Evolutionary conservation across 1,140 invertebrate genomes (phyloP), one percentile per base, ranked within the genome.

Genomic region (Lineus longissimus): DNA sequence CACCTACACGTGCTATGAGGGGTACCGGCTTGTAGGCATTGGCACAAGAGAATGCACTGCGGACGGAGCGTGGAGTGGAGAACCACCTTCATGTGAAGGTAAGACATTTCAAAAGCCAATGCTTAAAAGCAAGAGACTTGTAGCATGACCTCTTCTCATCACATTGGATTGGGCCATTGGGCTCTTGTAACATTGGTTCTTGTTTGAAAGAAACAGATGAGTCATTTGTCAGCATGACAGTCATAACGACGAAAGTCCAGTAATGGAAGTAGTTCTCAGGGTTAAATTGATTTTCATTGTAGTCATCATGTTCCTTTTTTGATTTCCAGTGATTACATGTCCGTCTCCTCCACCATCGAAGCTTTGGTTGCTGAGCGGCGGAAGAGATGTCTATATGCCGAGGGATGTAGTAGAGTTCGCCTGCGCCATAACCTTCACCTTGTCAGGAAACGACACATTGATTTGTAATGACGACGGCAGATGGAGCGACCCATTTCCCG

Each of bases 11-110:
- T 84, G 83, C 65, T 59, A 78, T 13, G 57, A 63, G 17, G 82
- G 92, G 73, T 95, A 94, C 76, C 85, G 88, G 70, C 81, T 97
- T 0, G 87, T 87, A 33, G 93, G 94, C 0, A 6, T 86, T 85
- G 55, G 66, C 9, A 69, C 66, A 0, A 83, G 91, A 64, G 83
- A 86, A 25, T 97, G 94, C 59, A 74, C 73, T 27, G 76, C 76
- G 36, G 65, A 71, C 51, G 81, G 82, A 6, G 69, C 67, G 17
- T 84, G 83, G 83, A 76, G 76, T 25, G 75, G 71, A 1, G 64
- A 61, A 1, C 43, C 54, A 4, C 76, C 79, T 7, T 47, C 27
- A 0, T 83, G 81, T 69, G 63, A 70, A 63, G 69, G 77, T 74
- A 62, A 25, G 64, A 22, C n/a, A 25, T n/a, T 51, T 30, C 60